Evolutionary conservation across 2,888 invertebrate species (phyloP), one percentile per base, ranked within the genome.

Genomic region (Cantharis rufa): DNA sequence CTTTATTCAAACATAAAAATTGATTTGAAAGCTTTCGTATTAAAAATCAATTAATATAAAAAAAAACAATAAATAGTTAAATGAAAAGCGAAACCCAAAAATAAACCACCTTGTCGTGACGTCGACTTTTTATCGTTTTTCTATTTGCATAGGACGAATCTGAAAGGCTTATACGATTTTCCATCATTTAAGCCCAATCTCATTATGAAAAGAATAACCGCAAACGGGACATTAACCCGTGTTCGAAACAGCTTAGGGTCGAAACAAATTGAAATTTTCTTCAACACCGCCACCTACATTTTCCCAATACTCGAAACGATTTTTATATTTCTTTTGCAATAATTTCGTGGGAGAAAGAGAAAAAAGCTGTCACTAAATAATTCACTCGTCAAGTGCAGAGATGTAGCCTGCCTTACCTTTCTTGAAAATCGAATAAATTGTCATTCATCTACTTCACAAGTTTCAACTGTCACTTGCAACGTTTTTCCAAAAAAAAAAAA

Each of bases 371-470:
- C 71, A 62, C 63, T 64, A 71, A 71, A 64, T 71, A 64, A 71
- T 71, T 63, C 28, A 71, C 13, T 15, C 15, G 18, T 64, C 62
- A 71, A 62, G 71, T 71, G 71, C 28, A 28, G 27, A 71, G 64
- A 71, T 28, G 28, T 64, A 27, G 71, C 63, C 28, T 71, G 71
- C 71, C n/a, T 15, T 69, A 28, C 32, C 63, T 71, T 63, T 64
- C 71, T 15, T 16, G 32, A 71, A 64, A 16, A 63, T 71, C 63
- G 71, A 24, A 71, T 27, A 64, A 71, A 71, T 71, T 71, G 62
- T 71, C 71, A 32, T 71, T 64, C 71, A 18, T 71, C 63, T 28
- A 62, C 27, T 27, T 63, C 24, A 64, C n/a, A 15, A 71, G 63
- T 18, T 48, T 24, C 62, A 18, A 64, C 64, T 64, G 64, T 64